Evolutionary conservation across 2,113 vertebrate genomes (phyloP), one percentile per base, ranked within the genome.

Genomic region (Zapus hudsonius): DNA sequence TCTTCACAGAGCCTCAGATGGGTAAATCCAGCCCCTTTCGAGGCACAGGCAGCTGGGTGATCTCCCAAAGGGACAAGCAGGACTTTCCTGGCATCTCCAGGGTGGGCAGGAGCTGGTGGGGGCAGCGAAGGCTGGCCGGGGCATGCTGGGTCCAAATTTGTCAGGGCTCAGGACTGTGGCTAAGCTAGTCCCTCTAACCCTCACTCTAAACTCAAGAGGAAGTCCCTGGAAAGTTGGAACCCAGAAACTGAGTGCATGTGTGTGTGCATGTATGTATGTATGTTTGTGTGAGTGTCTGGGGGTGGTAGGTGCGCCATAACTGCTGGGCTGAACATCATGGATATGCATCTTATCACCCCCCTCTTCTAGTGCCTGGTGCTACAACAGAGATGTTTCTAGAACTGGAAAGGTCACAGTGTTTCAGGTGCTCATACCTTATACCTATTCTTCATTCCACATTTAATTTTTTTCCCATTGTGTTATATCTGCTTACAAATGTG

Each of bases 1-100:
- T 42, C 19, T 22, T 33, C 44, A 1, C 8, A 1, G 33, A 23
- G 0, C 29, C 12, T 1, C 1, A 1, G 19, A 11, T 3, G 9
- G 22, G 42, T 7, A 5, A 13, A 3, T 10, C 31, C 64, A 66
- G 31, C 29, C 27, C 4, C 29, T 33, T 10, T 4, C 2, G 64
- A 31, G 9, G 11, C 64, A 12, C 29, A 66, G 64, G 64, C 2
- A 12, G 64, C 16, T 31, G 16, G 12, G 19, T 15, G 25, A 11
- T 40, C 67, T 40, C 0, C 17, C 0, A 23, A 31, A 10, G 19
- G 67, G 33, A 78, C 66, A 4, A 55, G 52, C 42, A 59, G 59
- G 64, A n/a, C 52, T 64, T 47, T 29, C 2, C 33, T 44, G 20
- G 63, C 44, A 33, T n/a, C 23, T 12, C 86, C 1, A 8, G 40